phyloP scores from a whole-genome alignment of 2,113 vertebrate genomes.

The Lamprotornis superbus region DNA sequence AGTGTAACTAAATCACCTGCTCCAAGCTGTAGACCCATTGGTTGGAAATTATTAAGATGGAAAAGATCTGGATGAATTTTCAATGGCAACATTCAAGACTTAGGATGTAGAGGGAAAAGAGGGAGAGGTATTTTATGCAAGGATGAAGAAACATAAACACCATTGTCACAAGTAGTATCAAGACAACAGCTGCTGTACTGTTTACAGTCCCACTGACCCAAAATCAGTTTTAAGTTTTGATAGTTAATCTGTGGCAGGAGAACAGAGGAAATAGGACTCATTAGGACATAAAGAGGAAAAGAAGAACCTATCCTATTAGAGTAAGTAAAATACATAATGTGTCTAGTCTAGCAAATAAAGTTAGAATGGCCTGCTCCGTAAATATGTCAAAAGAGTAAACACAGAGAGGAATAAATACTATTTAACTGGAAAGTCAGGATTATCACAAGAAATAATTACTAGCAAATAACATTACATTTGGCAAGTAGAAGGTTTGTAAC shows the following conservation, averaged over 20 bases:
- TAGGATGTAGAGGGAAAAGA: background rate
- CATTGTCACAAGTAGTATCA: background rate
- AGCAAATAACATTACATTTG: background rate
- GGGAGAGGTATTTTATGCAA: background rate
- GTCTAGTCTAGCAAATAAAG: slow-evolving; percentile 25
- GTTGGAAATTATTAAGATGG: background rate
- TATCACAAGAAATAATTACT: slow-evolving; percentile 1
- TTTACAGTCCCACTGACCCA: background rate
- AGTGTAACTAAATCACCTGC: background rate
- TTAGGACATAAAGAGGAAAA: background rate
- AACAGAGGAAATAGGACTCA: background rate
- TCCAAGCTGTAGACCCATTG: background rate
- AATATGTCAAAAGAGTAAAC: background rate
- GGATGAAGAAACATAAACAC: background rate
- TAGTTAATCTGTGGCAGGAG: background rate
- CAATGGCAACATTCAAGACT: background rate
- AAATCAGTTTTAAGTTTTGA: background rate
- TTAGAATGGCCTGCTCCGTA: background rate
- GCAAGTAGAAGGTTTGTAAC: background rate
- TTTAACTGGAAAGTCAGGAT: background rate
- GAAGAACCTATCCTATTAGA: background rate
- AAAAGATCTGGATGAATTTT: background rate
- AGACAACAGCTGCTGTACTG: background rate
- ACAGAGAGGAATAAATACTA: background rate
- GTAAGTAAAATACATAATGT: background rate